Conservation (phyloP, 2,888 invertebrate species). For the Flexamia atlantica region DNA sequence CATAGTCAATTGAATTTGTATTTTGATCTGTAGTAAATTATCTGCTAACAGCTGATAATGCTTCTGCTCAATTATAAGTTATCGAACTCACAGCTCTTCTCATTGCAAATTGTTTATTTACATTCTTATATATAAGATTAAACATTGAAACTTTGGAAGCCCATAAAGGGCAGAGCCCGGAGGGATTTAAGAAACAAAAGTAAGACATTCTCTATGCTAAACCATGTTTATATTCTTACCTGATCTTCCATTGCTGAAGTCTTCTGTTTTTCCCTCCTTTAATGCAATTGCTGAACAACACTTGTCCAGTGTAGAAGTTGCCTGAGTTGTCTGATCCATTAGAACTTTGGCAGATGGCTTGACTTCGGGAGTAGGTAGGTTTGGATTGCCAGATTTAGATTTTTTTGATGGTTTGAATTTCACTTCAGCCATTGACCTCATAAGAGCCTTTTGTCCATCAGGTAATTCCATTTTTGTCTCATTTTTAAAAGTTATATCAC, state of each 20-base stretch:
- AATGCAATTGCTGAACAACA: constrained; percentile 6
- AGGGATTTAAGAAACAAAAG: too few relatives aligned
- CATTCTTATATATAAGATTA: too few relatives aligned
- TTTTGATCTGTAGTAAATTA: too few relatives aligned
- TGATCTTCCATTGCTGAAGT: neutral
- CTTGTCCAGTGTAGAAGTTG: neutral
- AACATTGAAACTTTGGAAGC: too few relatives aligned
- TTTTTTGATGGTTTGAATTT: neutral
- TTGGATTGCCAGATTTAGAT: constrained; percentile 17
- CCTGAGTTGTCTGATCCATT: neutral
- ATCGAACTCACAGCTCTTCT: too few relatives aligned
- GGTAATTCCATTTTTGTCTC: constrained; percentile 11
- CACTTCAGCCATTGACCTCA: constrained; percentile 19
- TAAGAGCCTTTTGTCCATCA: neutral
- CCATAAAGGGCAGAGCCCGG: too few relatives aligned
- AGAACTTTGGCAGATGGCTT: neutral
- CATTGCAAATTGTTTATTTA: too few relatives aligned
- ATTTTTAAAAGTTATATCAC: constrained; percentile 18
- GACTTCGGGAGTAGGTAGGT: neutral
- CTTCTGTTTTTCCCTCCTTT: neutral
- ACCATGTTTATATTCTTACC: neutral
- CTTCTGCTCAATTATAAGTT: too few relatives aligned
- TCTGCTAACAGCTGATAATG: too few relatives aligned
- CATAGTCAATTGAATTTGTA: too few relatives aligned
- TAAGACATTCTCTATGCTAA: too few relatives aligned